phyloP scores from a whole-genome alignment of 1,140 invertebrate species.

The Drosophila pallidifrons region DNA sequence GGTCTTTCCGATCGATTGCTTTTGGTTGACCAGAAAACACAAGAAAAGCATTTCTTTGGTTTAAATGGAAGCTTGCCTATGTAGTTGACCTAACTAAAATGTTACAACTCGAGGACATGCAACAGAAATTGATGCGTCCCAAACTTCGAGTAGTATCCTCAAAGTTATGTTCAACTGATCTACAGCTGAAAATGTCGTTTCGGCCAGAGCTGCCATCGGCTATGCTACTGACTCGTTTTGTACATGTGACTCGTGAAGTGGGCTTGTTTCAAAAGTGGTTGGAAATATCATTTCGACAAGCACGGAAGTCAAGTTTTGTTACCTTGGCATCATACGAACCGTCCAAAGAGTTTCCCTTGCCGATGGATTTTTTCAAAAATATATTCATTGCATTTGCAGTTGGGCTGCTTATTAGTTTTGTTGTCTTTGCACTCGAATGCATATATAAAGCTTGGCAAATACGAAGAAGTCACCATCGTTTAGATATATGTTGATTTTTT shows the following conservation, averaged over 20 bases:
- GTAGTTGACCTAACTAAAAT: neutral
- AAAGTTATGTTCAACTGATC: slow-evolving; percentile 1
- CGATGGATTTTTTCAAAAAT: neutral
- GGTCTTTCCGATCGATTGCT: slow-evolving; percentile 8
- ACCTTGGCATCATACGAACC: neutral
- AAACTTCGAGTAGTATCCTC: neutral
- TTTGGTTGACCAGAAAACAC: neutral
- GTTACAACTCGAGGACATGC: neutral
- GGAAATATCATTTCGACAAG: neutral
- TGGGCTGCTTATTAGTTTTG: neutral
- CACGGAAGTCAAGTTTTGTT: neutral
- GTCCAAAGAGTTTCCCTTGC: neutral
- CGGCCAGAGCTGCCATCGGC: neutral
- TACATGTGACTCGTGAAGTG: neutral
- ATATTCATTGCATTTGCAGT: neutral
- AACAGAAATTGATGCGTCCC: slow-evolving; percentile 4
- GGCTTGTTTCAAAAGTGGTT: slow-evolving; percentile 10
- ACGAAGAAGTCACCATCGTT: neutral
- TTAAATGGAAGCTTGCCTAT: slow-evolving; percentile 39
- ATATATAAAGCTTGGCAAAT: slow-evolving; percentile 7
- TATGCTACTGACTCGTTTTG: neutral
- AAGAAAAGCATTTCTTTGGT: neutral
- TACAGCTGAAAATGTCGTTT: neutral
- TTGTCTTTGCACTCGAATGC: neutral
- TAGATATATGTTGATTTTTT: neutral